A percentile compares a stretch with the other conserved stretches of the same genome.
These are phyloP conservation scores for Zingel zingel DNA, from an alignment of 2,113 vertebrate species.

Conservation along the genomic window DNA sequence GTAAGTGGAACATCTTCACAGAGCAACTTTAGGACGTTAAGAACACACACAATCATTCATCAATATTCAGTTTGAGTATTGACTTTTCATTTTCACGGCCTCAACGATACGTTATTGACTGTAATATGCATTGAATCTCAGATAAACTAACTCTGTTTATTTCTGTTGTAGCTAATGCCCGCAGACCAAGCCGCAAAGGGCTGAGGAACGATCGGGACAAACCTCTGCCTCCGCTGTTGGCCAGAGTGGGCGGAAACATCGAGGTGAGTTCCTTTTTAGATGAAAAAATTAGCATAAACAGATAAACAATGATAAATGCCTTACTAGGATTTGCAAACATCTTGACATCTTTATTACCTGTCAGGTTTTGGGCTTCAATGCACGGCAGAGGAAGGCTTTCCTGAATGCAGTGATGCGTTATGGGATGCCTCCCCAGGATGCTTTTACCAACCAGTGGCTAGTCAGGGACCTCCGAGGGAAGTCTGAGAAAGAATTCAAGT, in stretches of 20 bases:
- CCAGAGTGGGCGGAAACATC: constrained; percentile 97
- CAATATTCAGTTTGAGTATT: not conserved
- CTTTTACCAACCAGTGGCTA: constrained; percentile 98
- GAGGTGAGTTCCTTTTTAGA: constrained; percentile 84
- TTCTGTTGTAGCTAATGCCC: constrained; percentile 85
- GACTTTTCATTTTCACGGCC: not conserved
- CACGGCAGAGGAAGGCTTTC: constrained; percentile 97
- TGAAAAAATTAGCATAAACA: not conserved
- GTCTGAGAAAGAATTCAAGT: constrained; percentile 99
- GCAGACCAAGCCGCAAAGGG: constrained; percentile 94
- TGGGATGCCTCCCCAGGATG: constrained; percentile 99
- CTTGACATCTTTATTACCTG: not conserved
- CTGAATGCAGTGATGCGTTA: constrained; percentile 99
- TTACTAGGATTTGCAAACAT: not conserved
- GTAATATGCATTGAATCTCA: constrained; percentile 19
- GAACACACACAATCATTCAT: constrained; percentile 15
- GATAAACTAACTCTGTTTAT: not conserved
- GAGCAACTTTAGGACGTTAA: constrained; percentile 28
- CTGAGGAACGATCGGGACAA: constrained; percentile 98
- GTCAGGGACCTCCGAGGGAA: constrained; percentile 97
- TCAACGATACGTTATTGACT: not conserved
- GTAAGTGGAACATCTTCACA: constrained; percentile 57
- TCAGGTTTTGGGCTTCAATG: constrained; percentile 97
- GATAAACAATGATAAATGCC: not conserved
- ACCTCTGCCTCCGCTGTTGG: constrained; percentile 94